Evolutionary conservation across 1,140 invertebrate species (phyloP), one percentile per base, ranked within the genome.

Genomic region (Drosophila ironensis): DNA sequence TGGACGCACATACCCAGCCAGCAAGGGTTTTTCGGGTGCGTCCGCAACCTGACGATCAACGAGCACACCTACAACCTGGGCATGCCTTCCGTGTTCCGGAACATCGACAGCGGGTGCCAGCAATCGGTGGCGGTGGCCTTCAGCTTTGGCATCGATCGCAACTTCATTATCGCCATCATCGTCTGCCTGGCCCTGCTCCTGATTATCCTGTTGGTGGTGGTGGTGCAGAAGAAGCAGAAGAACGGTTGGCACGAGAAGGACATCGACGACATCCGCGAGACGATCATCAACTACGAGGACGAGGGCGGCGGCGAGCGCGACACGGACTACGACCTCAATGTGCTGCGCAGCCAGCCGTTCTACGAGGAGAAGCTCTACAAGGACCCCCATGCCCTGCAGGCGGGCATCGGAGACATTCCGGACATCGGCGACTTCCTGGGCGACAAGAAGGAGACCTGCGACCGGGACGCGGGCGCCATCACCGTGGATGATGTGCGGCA

Each of bases 281-380:
- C 97, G 81, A 98, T 99, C 63, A 98, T 99, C 60, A 97, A 97
- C 77, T 99, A 99, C 86, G 97, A 98, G 89, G 98, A 99, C 78
- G 98, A 99, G 91, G 98, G 98, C 27, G 97, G 97, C 81, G 97
- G 97, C 71, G 97, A 99, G 90, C 96, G 96, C 9, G 98, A 99
- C 86, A 96, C 97, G 1, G 96, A 95, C 4, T 99, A 97, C 89
- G 98, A 99, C 89, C 92, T 99, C 12, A 96, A 95, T 67, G 96
- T 98, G n/a, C 91, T 99, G 1, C 91, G 96, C 51, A 91, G 75
- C 0, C 89, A 88, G 35, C 89, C 89, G 4, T 87, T 88, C 61
- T 90, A 90, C 53, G 88, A 88, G 24, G 89, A 90, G 52, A 90
- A 89, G 35, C 48, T 88, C 0, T 90, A 88, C 67, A 90, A 90